Base-by-base conservation (phyloP, 2,113 vertebrate genomes). In the Zapornia atra region DNA sequence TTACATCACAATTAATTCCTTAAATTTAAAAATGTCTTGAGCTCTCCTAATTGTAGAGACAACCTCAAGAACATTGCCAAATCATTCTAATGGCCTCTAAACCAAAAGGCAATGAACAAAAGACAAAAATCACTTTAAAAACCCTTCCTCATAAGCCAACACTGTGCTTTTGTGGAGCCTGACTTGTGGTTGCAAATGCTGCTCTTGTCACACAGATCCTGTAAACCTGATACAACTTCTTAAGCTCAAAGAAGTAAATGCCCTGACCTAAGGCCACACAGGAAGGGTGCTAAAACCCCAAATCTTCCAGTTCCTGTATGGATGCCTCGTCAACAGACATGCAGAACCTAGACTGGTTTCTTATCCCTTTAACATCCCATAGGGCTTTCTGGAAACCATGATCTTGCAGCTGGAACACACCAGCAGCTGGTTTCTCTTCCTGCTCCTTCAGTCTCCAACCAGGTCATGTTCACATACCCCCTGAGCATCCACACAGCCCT, bases 1-100 rank as follows among this genome's bases (percentile, higher is more conserved):
- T 88, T 92, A 65, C 50, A 76, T 95, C 77, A 91, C 77, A 94
- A 92, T 91, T 90, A 95, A 94, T 95, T 90, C 69, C 90, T 93
- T 91, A 92, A 86, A 86, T 78, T 81, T 86, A 72, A 92, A 95
- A 79, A n/a, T 75, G 82, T 84, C 88, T 87, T 86, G 86, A 87
- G 88, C 34, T 86, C 77, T 88, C 56, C 31, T 86, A 91, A 76
- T 71, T 72, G 72, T 53, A 78, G 72, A 57, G 86, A 72, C 88
- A 95, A 86, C 80, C 48, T 91, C 86, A 89, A 87, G 48, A 91
- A 89, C 50, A 82, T 88, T 92, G 76, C 82, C 92, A 97, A 88
- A 91, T 94, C 82, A 77, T 81, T 92, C 64, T 81, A 86, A 84
- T 21, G 31, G 72, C 72, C 65, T 93, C 79, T 83, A 92, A 96